A percentile compares a stretch with the other conserved stretches of the same genome.
Evolutionary conservation across 2,888 invertebrate species (phyloP).

Genomic region (Carpatolechia fugitivella): DNA sequence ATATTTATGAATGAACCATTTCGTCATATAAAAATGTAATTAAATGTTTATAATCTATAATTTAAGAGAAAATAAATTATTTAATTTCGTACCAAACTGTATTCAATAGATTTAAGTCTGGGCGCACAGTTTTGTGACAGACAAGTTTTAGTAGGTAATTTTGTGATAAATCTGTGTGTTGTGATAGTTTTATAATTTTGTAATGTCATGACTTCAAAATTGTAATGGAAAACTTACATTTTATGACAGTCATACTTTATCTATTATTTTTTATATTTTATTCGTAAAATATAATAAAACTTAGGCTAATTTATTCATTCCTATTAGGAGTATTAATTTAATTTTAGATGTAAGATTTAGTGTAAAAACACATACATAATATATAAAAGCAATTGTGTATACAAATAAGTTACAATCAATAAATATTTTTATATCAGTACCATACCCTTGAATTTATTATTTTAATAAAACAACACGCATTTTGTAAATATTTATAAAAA

Average conservation of each 20-base stretch:
- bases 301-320: slow-evolving; percentile 3
- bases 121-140: not conserved
- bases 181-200: slow-evolving; percentile 5
- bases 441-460: too few relatives aligned
- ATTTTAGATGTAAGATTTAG: not conserved
- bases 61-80: not conserved
- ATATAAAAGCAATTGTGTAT: too few relatives aligned
- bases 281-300: not conserved
- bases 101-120: slow-evolving; percentile 2
- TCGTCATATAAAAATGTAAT: too few relatives aligned
- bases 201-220: slow-evolving; percentile 2
- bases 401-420: too few relatives aligned
- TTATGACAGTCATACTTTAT: not conserved
- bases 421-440: too few relatives aligned
- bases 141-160: not conserved
- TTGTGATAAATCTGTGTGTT: slow-evolving; percentile 15
- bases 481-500: too few relatives aligned
- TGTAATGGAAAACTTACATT: slow-evolving; percentile 3
- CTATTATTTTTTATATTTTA: not conserved
- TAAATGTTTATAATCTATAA: too few relatives aligned
- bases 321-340: not conserved
- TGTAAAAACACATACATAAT: too few relatives aligned
- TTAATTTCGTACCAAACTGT: slow-evolving; percentile 11
- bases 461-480: too few relatives aligned
- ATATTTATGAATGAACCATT: too few relatives aligned